Percentiles rank a stretch among this genome's conserved stretches.
Conservation (phyloP, 2,888 invertebrate genomes). For the Limenitis camilla region DNA sequence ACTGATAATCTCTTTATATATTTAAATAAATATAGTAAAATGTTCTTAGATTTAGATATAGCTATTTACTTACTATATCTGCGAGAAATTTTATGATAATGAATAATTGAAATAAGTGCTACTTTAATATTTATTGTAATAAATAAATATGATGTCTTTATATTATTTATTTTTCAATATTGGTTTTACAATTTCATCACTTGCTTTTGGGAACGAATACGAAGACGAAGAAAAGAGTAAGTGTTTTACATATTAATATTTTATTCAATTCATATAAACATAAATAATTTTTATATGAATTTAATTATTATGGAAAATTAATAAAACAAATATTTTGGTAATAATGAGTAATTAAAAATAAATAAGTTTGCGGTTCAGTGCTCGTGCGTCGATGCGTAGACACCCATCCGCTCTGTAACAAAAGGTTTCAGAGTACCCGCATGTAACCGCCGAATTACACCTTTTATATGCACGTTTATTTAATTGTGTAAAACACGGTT, state of each 20-base stretch:
- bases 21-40: neutral
- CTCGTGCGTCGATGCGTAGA: conserved; percentile 31
- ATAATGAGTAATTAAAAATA: conserved; percentile 7
- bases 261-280: too few species aligned
- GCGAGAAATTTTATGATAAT: neutral
- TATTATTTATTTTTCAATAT: conserved; percentile 19
- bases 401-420: conserved; percentile 38
- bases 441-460: conserved; percentile 50
- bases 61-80: neutral
- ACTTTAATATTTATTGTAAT: neutral
- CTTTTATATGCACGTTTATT: conserved; percentile 64
- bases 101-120: neutral
- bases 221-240: conserved; percentile 17
- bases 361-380: conserved; percentile 32
- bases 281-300: too few species aligned
- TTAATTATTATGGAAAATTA: neutral
- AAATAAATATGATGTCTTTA: conserved; percentile 26
- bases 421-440: conserved; percentile 28
- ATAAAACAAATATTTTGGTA: neutral
- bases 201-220: conserved; percentile 20
- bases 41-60: neutral
- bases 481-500: conserved; percentile 45
- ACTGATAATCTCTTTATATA: neutral
- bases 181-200: conserved; percentile 8
- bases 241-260: too few species aligned